Conservation (phyloP, 2,888 invertebrate genomes). For the Epirrhoe tristata region DNA sequence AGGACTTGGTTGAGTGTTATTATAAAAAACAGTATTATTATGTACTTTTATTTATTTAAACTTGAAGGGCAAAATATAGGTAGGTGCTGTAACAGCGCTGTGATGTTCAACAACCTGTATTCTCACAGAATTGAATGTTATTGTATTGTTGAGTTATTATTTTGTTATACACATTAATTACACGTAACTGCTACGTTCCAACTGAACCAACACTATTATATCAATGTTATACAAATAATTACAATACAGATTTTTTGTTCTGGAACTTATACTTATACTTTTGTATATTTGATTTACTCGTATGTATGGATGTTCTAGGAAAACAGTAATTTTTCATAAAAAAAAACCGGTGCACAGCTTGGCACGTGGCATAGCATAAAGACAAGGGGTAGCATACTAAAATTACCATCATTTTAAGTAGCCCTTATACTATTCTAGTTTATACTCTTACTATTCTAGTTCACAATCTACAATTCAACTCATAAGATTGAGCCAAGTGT, state of each 20-base stretch:
- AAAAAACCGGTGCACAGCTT: no score
- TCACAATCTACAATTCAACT: no score
- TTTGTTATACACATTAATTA: conserved; percentile 4
- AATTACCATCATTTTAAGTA: no score
- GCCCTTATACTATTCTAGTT: no score
- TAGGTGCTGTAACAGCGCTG: not conserved
- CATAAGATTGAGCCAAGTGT: no score
- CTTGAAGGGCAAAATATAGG: not conserved
- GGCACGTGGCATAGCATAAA: no score
- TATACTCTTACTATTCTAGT: no score
- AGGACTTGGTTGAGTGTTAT: not conserved
- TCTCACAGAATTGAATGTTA: not conserved
- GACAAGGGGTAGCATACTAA: no score
- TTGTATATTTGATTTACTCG: not conserved
- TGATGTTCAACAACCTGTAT: not conserved
- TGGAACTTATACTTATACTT: not conserved
- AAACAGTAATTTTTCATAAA: no score
- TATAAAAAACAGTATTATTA: not conserved
- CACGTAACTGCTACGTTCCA: not conserved
- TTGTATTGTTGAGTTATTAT: not conserved
- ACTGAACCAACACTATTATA: conserved; percentile 13
- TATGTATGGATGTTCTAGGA: no score
- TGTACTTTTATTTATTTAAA: not conserved
- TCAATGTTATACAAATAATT: not conserved
- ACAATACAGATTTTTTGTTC: not conserved